phyloP scores from a whole-genome alignment of 2,888 invertebrate species.

The Oscheius sp. region DNA sequence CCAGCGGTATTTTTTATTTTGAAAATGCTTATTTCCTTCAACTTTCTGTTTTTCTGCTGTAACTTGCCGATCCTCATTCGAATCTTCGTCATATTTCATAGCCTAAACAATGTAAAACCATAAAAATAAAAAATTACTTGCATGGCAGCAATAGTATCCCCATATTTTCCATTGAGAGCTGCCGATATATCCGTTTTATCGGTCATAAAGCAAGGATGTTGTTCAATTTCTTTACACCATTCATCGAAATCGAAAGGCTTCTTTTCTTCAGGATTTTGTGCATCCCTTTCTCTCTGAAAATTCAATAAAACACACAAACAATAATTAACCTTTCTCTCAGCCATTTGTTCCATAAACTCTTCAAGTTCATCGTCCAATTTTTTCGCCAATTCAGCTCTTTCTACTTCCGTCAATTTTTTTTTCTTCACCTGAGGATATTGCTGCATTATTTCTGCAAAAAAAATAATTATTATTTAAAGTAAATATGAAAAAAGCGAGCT shows the following conservation, averaged over 20 bases:
- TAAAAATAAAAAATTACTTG: constrained; percentile 74
- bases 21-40: constrained; percentile 94
- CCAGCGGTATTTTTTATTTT: constrained; percentile 88
- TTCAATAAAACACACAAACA: background rate
- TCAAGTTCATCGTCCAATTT: constrained; percentile 67
- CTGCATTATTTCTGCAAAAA: background rate
- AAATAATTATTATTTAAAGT: background rate
- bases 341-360: constrained; percentile 64
- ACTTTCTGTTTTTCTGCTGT: constrained; percentile 88
- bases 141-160: constrained; percentile 72
- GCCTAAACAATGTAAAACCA: constrained; percentile 77
- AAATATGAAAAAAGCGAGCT: background rate
- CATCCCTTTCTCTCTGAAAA: constrained; percentile 16
- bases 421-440: constrained; percentile 19
- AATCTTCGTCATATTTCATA: constrained; percentile 81
- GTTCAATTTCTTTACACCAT: constrained; percentile 65
- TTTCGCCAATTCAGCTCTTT: constrained; percentile 54
- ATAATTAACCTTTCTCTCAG: constrained; percentile 49
- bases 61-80: constrained; percentile 77
- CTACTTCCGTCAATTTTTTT: constrained; percentile 53
- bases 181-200: constrained; percentile 44
- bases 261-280: constrained; percentile 34
- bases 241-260: constrained; percentile 68
- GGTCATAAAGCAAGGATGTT: constrained; percentile 68
- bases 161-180: constrained; percentile 56